Percentiles rank a stretch among this genome's conserved stretches.
These are phyloP conservation scores for Onychostruthus taczanowskii DNA, from an alignment of 2,113 vertebrate genomes.

Conservation along the genomic window DNA sequence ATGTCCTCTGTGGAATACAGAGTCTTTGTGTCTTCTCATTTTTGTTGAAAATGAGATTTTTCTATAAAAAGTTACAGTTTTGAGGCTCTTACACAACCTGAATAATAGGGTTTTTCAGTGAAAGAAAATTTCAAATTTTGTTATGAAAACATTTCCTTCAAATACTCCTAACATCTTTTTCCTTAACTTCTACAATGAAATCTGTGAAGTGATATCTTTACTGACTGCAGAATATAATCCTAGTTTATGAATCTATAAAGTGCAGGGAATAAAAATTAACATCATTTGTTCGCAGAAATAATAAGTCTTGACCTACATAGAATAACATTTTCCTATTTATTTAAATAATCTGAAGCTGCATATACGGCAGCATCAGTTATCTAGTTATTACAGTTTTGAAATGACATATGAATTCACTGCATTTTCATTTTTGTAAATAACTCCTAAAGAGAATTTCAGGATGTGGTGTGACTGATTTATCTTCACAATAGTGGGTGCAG, in stretches of 20 bases:
- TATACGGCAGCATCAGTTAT: background rate
- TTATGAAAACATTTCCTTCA: background rate
- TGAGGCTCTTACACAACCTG: background rate
- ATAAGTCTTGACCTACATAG: background rate
- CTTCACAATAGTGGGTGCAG: background rate
- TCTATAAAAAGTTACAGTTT: background rate
- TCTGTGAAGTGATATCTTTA: background rate
- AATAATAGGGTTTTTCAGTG: background rate
- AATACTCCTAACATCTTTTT: background rate
- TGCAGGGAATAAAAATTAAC: background rate
- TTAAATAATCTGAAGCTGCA: background rate
- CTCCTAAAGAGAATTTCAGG: background rate
- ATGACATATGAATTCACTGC: background rate
- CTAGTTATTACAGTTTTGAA: background rate
- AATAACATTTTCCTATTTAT: background rate
- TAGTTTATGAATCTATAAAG: background rate
- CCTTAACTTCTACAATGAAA: background rate
- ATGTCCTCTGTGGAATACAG: background rate
- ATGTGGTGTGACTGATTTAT: accelerated
- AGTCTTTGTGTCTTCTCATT: background rate
- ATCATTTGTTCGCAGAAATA: background rate
- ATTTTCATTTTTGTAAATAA: background rate
- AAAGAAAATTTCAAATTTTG: background rate
- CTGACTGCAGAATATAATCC: background rate
- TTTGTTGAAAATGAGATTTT: background rate